Conservation (phyloP, 2,113 vertebrate genomes). For the Vulpes vulpes region DNA sequence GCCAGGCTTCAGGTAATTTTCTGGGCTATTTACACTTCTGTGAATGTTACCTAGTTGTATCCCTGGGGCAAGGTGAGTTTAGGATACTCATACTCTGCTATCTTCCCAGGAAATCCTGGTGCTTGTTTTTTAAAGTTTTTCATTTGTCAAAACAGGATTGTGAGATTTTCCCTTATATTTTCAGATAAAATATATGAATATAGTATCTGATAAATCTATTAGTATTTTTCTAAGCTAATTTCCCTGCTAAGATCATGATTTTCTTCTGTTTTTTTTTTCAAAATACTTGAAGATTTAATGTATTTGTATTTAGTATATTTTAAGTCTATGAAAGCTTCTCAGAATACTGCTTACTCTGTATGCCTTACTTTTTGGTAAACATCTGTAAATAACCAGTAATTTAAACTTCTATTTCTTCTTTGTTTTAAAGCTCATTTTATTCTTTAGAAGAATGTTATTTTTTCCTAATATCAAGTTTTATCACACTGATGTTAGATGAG, state of each 20-base stretch:
- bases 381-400: not conserved
- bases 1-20: not conserved
- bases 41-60: not conserved
- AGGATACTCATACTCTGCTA: not conserved
- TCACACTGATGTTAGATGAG: not conserved
- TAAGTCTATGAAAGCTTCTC: not conserved
- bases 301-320: not conserved
- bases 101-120: not conserved
- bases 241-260: not conserved
- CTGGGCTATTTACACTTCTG: not conserved
- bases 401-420: not conserved
- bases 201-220: not conserved
- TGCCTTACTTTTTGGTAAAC: not conserved
- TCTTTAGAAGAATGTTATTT: not conserved
- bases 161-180: not conserved
- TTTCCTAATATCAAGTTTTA: not conserved
- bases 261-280: not conserved
- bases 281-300: not conserved
- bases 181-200: not conserved
- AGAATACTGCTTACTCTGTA: not conserved
- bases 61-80: not conserved
- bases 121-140: not conserved
- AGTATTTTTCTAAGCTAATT: not conserved
- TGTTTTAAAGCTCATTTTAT: not conserved
- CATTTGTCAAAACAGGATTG: not conserved